phyloP scores from a whole-genome alignment of 2,888 invertebrate species.

The Eilema sororculum region DNA sequence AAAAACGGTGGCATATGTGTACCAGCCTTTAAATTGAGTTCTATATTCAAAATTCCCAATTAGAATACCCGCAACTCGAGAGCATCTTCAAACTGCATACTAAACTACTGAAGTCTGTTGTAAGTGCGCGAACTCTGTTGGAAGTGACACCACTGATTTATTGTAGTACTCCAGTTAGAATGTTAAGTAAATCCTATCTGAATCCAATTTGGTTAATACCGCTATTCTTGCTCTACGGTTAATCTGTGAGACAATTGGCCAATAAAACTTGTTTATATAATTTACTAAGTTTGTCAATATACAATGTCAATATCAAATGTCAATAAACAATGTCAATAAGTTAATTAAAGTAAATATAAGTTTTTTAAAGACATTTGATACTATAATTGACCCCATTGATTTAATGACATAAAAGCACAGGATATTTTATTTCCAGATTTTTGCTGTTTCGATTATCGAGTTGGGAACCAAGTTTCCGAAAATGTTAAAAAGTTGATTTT shows the following conservation, averaged over 20 bases:
- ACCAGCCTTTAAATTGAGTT: neutral
- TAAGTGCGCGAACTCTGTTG: conserved; percentile 1
- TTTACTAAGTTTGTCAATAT: no score
- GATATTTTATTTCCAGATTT: no score
- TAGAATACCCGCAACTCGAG: neutral
- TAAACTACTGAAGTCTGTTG: conserved; percentile 1
- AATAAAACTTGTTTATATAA: neutral
- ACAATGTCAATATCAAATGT: no score
- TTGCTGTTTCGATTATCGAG: no score
- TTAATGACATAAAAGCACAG: no score
- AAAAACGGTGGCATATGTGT: no score
- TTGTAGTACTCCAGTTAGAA: conserved; percentile 4
- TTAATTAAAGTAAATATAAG: no score
- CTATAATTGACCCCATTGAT: no score
- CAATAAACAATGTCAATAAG: no score
- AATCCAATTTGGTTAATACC: neutral
- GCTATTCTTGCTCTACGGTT: neutral
- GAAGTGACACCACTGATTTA: conserved; percentile 4
- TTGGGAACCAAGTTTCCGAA: no score
- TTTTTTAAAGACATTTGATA: no score
- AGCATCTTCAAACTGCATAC: neutral
- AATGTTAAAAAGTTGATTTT: no score
- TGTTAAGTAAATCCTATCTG: conserved; percentile 2
- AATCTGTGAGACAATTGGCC: neutral
- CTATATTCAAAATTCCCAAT: neutral